Base-by-base conservation (phyloP, 2,888 invertebrate species). In the Resseliella maxima region DNA sequence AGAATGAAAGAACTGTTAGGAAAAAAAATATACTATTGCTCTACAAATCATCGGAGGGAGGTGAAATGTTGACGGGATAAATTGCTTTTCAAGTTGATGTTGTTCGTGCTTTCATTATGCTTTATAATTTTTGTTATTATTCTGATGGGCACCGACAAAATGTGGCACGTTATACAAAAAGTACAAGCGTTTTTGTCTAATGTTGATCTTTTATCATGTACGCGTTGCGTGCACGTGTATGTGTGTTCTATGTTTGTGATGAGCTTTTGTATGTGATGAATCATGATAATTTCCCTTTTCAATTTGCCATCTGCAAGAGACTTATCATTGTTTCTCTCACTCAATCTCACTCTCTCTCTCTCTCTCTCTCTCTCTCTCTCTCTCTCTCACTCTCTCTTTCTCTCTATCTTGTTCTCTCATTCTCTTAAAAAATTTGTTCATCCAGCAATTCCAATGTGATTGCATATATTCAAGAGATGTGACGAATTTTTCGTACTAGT, bases 201-300 rank as follows among this genome's bases (percentile, higher is more conserved):
- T 72, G 31, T 72, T 12, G 72, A 18, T 72, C 72, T 72, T 15
- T 72, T 31, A 12, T 72, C 31, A 72, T 15, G 31, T 31, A 31
- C 31, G 31, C 59, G 12, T 3, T 1, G 1, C 31, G 31, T 31
- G 21, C 12, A 0, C 15, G 15, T 35, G 0, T 72, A 12, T 15
- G 12, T 31, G 15, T 18, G 27, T 10, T 41, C 41, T 41, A 41
- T 50, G 12, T 50, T 2, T 50, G 3, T 50, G 12, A 50, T 3
- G 27, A 15, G 27, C 72, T 72, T 72, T 35, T 72, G 31, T 15
- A 35, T 31, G 72, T 72, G 72, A 72, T 72, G 27, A 72, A 72
- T 72, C 72, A 72, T 72, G 72, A 72, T 72, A 72, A 72, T 72
- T 72, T 72, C 31, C 31, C n/a, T 72, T 72, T 72, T 72, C 31